Base-by-base conservation (phyloP, 2,888 invertebrate species). In the Aphodius sticticus region DNA sequence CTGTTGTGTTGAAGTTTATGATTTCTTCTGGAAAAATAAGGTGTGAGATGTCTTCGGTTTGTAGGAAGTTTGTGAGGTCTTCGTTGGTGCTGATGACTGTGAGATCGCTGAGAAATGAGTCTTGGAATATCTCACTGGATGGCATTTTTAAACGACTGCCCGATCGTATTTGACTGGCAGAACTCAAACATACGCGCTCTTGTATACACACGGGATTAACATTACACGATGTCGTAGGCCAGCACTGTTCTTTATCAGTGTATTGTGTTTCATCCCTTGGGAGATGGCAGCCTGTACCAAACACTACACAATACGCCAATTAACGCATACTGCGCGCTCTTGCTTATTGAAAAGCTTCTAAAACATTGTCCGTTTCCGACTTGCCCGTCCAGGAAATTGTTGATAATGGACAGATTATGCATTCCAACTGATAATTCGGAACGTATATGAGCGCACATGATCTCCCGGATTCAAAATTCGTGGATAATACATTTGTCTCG, bases 211-310 rank as follows among this genome's bases (percentile, higher is more conserved):
- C 7, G 36, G 74, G 36, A 74, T 26, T 74, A 36, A 35, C n/a
- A 74, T 74, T 76, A 69, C 37, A 76, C 70, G 81, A 84, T 85
- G 86, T 86, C 85, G 89, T 89, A 88, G 88, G 87, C 88, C 88
- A 88, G 88, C 84, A 89, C 89, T 86, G 86, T 84, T n/a, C 84
- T 85, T 86, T 86, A 82, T 83, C 86, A 84, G 83, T 83, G 85
- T 86, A 85, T 87, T 85, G 83, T 81, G 83, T 87, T 87, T 85
- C 87, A 85, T 88, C 88, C 87, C 88, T 82, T 77, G 87, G 85
- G 88, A 85, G 81, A 12, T 53, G 53, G 53, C 9, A 53, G 12
- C 53, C 7, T 7, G 53, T 12, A 12, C 53, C 16, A 14, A 70
- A 26, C 4, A 6, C 26, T 3, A 74, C 71, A 26, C 71, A 71